Conservation (phyloP, 2,797 vertebrate species). For the Mus minutoides region DNA sequence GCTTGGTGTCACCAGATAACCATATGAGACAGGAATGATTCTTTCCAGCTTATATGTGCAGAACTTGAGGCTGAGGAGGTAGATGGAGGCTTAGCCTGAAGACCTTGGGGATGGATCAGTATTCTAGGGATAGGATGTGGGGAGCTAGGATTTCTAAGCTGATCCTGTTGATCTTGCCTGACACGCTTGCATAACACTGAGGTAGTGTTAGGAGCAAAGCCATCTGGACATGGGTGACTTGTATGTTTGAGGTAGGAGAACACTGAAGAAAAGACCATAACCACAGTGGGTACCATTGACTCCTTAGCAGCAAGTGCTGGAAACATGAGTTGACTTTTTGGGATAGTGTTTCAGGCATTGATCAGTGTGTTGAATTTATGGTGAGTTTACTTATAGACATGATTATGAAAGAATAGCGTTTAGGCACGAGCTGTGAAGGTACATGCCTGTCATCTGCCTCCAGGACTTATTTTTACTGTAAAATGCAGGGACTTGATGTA, state of each 20-base stretch:
- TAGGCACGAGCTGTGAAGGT: background rate
- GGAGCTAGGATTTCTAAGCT: background rate
- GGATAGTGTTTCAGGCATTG: background rate
- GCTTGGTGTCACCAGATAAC: conserved; percentile 28
- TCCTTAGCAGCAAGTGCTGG: background rate
- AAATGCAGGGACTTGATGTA: background rate
- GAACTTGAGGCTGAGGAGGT: background rate
- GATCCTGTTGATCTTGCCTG: background rate
- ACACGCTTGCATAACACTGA: background rate
- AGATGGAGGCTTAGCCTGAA: background rate
- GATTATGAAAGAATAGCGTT: background rate
- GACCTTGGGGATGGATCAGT: background rate
- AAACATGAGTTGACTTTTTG: background rate
- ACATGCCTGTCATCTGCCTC: background rate
- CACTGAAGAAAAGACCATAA: background rate
- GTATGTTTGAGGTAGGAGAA: background rate
- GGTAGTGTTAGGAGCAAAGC: background rate
- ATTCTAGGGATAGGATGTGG: background rate
- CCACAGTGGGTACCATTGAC: background rate
- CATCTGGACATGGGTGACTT: background rate
- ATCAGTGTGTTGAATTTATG: background rate
- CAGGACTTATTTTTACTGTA: conserved; percentile 36
- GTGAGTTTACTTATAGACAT: background rate
- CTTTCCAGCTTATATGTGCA: background rate
- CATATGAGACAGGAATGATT: background rate